phyloP scores from a whole-genome alignment of 2,888 invertebrate species.

The Copidosoma aretas region DNA sequence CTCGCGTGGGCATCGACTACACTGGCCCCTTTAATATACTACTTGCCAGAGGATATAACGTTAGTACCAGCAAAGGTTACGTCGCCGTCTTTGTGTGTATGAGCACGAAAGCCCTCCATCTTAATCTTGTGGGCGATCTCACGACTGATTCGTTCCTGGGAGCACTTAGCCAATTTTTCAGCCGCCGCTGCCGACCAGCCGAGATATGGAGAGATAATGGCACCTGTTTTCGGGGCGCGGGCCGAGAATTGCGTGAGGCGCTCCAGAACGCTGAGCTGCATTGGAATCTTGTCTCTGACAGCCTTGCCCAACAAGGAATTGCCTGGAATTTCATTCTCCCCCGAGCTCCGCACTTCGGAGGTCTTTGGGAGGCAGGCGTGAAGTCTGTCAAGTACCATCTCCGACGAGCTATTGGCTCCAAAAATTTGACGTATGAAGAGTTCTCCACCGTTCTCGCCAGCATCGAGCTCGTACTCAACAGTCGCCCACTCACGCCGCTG shows the following conservation, averaged over 20 bases:
- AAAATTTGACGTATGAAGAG: slow-evolving; percentile 4
- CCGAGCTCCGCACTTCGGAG: not conserved
- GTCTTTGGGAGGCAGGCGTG: slow-evolving; percentile 13
- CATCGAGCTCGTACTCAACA: not conserved
- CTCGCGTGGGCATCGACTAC: slow-evolving; percentile 21
- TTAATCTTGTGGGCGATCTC: slow-evolving; percentile 32
- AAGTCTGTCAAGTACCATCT: slow-evolving; percentile 8
- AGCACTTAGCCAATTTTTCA: slow-evolving; percentile 14
- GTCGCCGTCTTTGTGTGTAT: slow-evolving; percentile 33
- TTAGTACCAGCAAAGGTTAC: slow-evolving; percentile 26
- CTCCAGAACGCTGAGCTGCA: slow-evolving; percentile 5
- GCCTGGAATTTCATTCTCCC: not conserved
- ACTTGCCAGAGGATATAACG: slow-evolving; percentile 26
- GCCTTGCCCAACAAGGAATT: not conserved
- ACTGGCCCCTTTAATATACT: slow-evolving; percentile 27
- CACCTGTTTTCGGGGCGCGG: slow-evolving; percentile 23
- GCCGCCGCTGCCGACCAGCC: slow-evolving; percentile 17
- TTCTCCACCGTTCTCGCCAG: not conserved
- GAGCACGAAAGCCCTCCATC: slow-evolving; percentile 25
- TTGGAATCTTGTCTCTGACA: not conserved
- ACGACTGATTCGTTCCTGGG: slow-evolving; percentile 22
- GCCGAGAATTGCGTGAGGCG: slow-evolving; percentile 14
- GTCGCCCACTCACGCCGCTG: not conserved
- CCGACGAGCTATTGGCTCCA: not conserved
- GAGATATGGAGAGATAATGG: slow-evolving; percentile 32